Evolutionary conservation across 2,797 vertebrate species (phyloP), one percentile per base, ranked within the genome.

Genomic region (Enteromius trimaculatus): DNA sequence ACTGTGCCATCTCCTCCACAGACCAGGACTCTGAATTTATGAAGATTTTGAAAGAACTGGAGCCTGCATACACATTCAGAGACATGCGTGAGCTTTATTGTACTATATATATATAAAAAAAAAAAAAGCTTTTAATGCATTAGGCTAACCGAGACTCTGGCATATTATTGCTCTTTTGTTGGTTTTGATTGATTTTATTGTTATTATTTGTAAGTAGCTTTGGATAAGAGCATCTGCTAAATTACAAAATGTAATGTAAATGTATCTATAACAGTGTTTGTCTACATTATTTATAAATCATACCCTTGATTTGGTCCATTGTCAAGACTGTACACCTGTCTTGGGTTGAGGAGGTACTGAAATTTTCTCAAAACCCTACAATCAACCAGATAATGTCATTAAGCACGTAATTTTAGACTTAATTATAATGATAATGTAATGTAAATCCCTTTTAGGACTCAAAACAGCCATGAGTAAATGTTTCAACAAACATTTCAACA

Each of bases 1-100:
- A 97, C 97, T 0, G 97, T 98, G 84, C 97, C 97, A 0, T 98
- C 97, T 34, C 97, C 97, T 0, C 97, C 97, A 53, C 97, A 97
- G 31, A 95, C 96, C 91, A 98, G 89, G 86, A 98, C 92, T 66
- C 96, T 95, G 90, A 92, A 96, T 23, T 95, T 83, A 4, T 85
- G 91, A 80, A 97, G 90, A 19, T 95, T 96, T 72, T 90, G 94
- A 91, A 98, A 97, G 87, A 98, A 95, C 82, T 93, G 95, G 0
- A 98, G 93, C 77, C 97, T 98, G 92, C 17, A 64, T 26, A 13
- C 10, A 60, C 55, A 60, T 60, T 26, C 26, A 66, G 11, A 74
- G 17, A 34, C 6, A 74, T 8, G 16, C 11, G 4, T 17, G 47
- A 14, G 4, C 10, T 60, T 60, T 9, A 42, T 58, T 60, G n/a